Conservation (phyloP, 2,888 invertebrate genomes). For the Sturmia bella region DNA sequence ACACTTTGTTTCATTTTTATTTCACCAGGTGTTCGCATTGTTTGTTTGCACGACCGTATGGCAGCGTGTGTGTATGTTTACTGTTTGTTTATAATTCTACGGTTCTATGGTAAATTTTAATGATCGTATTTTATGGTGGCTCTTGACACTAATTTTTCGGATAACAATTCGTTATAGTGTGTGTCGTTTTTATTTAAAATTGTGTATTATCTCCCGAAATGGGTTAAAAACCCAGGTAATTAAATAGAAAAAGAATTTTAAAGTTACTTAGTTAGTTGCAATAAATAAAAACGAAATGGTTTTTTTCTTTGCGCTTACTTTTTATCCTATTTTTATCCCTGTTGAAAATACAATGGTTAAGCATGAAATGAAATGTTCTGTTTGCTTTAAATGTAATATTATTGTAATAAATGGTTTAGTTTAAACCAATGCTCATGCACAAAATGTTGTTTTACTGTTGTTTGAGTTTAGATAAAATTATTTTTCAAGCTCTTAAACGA, state of each 20-base stretch:
- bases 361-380: background rate
- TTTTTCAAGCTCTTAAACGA: background rate
- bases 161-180: conserved; percentile 61
- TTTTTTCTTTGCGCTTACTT: background rate
- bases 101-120: conserved; percentile 58
- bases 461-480: too few species aligned
- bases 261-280: conserved; percentile 35
- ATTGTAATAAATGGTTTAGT: conserved; percentile 5
- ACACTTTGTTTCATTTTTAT: conserved; percentile 39
- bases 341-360: background rate
- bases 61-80: background rate
- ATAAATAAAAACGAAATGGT: conserved; percentile 7
- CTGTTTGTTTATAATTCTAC: conserved; percentile 17
- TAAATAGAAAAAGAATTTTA: conserved; percentile 52
- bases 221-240: conserved; percentile 60
- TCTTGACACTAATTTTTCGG: conserved; percentile 64
- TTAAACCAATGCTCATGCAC: background rate
- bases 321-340: background rate
- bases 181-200: conserved; percentile 57
- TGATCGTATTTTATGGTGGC: conserved; percentile 66
- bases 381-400: background rate
- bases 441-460: too few species aligned
- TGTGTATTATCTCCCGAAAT: conserved; percentile 50
- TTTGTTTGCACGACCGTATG: conserved; percentile 5
- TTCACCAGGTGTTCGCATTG: conserved; percentile 27